phyloP scores from a whole-genome alignment of 1,140 invertebrate species.

The Pogonomyrmex barbatus region DNA sequence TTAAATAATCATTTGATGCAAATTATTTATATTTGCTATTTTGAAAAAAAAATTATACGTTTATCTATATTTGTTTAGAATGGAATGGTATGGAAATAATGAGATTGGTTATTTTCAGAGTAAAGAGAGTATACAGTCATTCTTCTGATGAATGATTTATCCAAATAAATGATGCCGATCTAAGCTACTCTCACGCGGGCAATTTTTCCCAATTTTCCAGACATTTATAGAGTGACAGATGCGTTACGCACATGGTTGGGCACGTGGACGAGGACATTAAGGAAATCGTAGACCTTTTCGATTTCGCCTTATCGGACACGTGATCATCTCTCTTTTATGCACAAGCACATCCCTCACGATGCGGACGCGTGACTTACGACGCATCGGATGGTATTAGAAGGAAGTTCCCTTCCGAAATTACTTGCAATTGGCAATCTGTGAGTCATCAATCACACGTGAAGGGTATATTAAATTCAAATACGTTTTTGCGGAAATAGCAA shows the following conservation, averaged over 20 bases:
- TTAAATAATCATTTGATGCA: background rate
- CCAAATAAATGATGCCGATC: slow-evolving; percentile 7
- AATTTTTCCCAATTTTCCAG: slow-evolving; percentile 69
- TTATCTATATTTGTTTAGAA: background rate
- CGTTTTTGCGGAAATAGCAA: slow-evolving; percentile 2
- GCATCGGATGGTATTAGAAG: slow-evolving; percentile 49
- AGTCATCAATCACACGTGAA: slow-evolving; percentile 43
- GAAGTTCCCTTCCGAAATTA: slow-evolving; percentile 49
- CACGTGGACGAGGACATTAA: slow-evolving; percentile 63
- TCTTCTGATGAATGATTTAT: background rate
- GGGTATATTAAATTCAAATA: slow-evolving; percentile 14
- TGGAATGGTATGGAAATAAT: background rate
- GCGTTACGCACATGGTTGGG: slow-evolving; percentile 63
- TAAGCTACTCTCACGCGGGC: slow-evolving; percentile 37
- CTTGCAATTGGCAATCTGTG: slow-evolving; percentile 9
- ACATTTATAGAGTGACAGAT: slow-evolving; percentile 65
- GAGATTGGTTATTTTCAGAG: background rate
- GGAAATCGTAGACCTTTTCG: slow-evolving; percentile 37
- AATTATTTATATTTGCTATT: background rate
- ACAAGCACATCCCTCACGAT: slow-evolving; percentile 28
- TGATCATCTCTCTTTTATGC: slow-evolving; percentile 46
- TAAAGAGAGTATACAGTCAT: background rate
- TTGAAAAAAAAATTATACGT: background rate
- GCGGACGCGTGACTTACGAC: slow-evolving; percentile 60
- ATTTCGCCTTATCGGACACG: background rate